Conservation (phyloP, 2,113 vertebrate genomes). For the Nycticebus coucang region DNA sequence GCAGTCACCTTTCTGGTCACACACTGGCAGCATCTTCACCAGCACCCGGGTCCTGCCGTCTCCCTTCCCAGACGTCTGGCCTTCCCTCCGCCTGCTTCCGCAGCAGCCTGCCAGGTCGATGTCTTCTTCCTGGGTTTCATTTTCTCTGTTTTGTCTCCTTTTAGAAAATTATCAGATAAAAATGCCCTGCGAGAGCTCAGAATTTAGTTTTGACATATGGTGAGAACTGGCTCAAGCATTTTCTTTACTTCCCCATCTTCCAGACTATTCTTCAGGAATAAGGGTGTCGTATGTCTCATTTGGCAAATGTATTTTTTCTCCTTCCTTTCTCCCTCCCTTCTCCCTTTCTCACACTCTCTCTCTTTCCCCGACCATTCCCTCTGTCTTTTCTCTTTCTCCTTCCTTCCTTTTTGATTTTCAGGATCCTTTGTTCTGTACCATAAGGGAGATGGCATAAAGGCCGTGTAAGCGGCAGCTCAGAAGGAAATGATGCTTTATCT, state of each 20-base stretch:
- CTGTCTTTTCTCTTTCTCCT: accelerated
- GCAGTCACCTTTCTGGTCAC: background rate
- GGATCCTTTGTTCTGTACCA: background rate
- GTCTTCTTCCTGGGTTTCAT: background rate
- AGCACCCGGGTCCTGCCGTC: background rate
- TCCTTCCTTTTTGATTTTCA: background rate
- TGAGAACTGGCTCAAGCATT: background rate
- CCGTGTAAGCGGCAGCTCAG: background rate
- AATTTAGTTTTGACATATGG: background rate
- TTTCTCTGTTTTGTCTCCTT: background rate
- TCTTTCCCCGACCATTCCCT: accelerated
- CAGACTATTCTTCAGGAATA: background rate
- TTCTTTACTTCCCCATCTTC: background rate
- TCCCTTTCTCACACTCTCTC: accelerated
- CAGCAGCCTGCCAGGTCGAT: background rate
- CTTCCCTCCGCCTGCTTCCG: background rate
- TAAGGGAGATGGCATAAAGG: background rate
- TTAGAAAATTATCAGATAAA: constrained; percentile 23
- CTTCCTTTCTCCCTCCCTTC: accelerated
- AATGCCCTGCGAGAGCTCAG: background rate
- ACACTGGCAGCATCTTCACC: background rate
- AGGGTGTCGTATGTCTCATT: background rate
- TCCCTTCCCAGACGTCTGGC: background rate
- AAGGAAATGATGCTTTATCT: background rate
- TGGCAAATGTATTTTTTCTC: background rate